Conservation (phyloP, 2,797 vertebrate genomes). For the Melanotaenia maccullochi region DNA sequence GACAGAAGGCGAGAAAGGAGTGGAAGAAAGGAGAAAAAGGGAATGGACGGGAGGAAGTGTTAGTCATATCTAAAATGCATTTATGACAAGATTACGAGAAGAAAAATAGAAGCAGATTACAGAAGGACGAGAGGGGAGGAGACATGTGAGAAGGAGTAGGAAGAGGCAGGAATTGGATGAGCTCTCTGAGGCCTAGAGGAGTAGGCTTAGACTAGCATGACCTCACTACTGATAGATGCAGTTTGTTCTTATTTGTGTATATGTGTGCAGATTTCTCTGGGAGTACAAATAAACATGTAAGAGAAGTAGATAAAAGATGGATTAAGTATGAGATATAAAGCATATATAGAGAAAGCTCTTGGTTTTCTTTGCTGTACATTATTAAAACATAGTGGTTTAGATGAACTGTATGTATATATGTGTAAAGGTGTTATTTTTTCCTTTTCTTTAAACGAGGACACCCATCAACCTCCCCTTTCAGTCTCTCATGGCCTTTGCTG, state of each 20-base stretch:
- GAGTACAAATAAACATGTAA: slow-evolving; percentile 22
- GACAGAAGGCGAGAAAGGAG: slow-evolving; percentile 56
- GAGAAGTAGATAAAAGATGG: slow-evolving; percentile 28
- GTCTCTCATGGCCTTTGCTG: slow-evolving; percentile 50
- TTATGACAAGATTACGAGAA: slow-evolving; percentile 76
- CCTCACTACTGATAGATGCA: slow-evolving; percentile 57
- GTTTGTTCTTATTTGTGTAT: slow-evolving; percentile 9
- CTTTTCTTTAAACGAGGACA: slow-evolving; percentile 33
- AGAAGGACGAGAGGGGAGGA: slow-evolving; percentile 51
- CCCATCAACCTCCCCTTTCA: slow-evolving; percentile 51
- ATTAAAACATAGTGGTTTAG: neutral
- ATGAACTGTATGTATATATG: slow-evolving; percentile 13
- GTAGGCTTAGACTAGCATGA: slow-evolving; percentile 63
- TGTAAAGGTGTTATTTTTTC: slow-evolving; percentile 35
- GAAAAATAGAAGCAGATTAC: slow-evolving; percentile 70
- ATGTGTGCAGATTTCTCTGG: slow-evolving; percentile 33
- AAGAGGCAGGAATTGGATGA: slow-evolving; percentile 65
- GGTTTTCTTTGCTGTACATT: slow-evolving; percentile 15
- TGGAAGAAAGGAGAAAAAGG: slow-evolving; percentile 49
- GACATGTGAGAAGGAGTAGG: slow-evolving; percentile 41
- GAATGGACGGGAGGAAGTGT: slow-evolving; percentile 68
- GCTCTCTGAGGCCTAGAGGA: slow-evolving; percentile 65
- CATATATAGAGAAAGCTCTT: slow-evolving; percentile 26
- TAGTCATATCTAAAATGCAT: slow-evolving; percentile 75
- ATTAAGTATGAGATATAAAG: slow-evolving; percentile 31